Conservation (phyloP, 2,113 vertebrate genomes). For the Rhadina sibilatrix region DNA sequence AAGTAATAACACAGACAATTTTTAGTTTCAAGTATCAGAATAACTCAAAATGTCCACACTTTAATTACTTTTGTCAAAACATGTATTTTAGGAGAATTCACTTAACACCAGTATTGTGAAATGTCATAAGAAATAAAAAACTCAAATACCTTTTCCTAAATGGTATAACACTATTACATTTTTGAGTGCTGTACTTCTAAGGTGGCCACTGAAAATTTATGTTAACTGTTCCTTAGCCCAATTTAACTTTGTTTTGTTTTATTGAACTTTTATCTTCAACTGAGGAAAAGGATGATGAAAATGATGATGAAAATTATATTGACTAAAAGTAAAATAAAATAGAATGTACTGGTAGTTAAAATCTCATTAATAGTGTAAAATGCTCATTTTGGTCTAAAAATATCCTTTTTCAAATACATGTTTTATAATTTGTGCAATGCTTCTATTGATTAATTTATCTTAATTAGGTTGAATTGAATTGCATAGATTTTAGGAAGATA, state of each 20-base stretch:
- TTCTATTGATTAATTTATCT: background rate
- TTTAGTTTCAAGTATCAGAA: slow-evolving; percentile 62
- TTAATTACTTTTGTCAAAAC: slow-evolving; percentile 70
- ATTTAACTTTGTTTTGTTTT: slow-evolving; percentile 1
- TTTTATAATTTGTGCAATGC: background rate
- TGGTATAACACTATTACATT: slow-evolving; percentile 31
- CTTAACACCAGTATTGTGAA: slow-evolving; percentile 45
- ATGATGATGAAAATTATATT: background rate
- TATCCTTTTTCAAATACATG: background rate
- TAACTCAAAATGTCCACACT: slow-evolving; percentile 64
- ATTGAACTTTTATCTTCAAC: slow-evolving; percentile 52
- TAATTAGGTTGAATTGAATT: slow-evolving; percentile 9
- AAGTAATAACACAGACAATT: slow-evolving; percentile 3
- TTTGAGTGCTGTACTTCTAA: background rate
- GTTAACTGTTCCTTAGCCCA: background rate
- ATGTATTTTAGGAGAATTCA: slow-evolving; percentile 51
- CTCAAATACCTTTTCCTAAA: slow-evolving; percentile 1
- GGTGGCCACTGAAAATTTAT: slow-evolving; percentile 59
- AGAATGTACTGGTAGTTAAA: background rate
- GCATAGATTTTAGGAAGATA: background rate
- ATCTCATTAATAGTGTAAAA: background rate
- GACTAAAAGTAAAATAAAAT: background rate
- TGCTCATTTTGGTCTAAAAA: background rate
- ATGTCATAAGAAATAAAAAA: slow-evolving; percentile 66
- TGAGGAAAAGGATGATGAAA: background rate